Percentiles rank a stretch among this genome's conserved stretches.
Evolutionary conservation across 2,888 invertebrate genomes (phyloP).

Genomic region (Clepsis dumicolana): DNA sequence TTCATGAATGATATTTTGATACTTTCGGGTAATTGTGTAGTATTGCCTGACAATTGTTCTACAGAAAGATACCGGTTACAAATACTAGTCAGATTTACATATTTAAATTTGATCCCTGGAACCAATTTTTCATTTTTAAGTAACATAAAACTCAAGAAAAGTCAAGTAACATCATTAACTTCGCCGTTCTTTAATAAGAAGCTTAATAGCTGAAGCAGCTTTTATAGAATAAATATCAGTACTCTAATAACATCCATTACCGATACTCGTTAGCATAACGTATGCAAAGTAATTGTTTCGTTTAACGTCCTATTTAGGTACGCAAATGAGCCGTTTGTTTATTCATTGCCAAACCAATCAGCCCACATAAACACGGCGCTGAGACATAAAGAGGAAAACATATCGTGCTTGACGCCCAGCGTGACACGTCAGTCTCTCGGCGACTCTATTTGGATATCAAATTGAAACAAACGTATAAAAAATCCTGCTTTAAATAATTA

Average conservation of each 20-base stretch:
- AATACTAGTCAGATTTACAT: no score
- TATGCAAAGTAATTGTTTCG: slow-evolving; percentile 37
- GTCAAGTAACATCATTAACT: no score
- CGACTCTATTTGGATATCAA: slow-evolving; percentile 56
- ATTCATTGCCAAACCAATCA: slow-evolving; percentile 48
- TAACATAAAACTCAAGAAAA: no score
- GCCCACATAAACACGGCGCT: slow-evolving; percentile 60
- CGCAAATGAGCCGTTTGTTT: slow-evolving; percentile 54
- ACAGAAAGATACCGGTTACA: no score
- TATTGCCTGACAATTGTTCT: background rate
- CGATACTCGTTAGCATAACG: slow-evolving; percentile 19
- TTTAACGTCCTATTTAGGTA: slow-evolving; percentile 47
- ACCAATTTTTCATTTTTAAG: no score
- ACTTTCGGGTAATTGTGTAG: background rate
- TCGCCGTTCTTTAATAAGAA: no score
- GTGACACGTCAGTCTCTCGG: slow-evolving; percentile 58
- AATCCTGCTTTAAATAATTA: slow-evolving; percentile 65
- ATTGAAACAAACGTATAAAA: slow-evolving; percentile 64
- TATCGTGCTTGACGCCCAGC: slow-evolving; percentile 60
- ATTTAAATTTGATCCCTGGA: no score
- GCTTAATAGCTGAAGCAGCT: background rate
- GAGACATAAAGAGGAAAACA: slow-evolving; percentile 58
- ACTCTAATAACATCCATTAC: background rate
- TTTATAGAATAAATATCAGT: background rate
- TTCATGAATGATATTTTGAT: slow-evolving; percentile 15